Conservation (phyloP, 2,888 invertebrate species). For the Acrobasis repandana region DNA sequence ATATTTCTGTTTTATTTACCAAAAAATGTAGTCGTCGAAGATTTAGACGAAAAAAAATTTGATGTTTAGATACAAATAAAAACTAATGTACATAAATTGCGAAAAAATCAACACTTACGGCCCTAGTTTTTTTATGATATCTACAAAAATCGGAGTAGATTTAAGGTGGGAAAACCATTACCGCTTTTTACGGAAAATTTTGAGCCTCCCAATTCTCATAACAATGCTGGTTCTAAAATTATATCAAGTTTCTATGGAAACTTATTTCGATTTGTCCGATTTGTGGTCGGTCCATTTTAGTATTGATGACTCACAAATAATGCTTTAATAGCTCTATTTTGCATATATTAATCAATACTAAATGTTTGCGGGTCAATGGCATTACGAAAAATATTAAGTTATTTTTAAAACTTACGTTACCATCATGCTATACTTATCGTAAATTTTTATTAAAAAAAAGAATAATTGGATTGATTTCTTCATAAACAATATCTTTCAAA, state of each 20-base stretch:
- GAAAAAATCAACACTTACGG: too few species aligned
- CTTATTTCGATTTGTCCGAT: slow-evolving; percentile 1
- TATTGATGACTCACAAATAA: background rate
- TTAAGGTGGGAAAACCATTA: too few species aligned
- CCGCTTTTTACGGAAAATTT: too few species aligned
- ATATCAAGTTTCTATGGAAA: slow-evolving; percentile 22
- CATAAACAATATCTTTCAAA: background rate
- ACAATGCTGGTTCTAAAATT: slow-evolving; percentile 14
- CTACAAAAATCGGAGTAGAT: too few species aligned
- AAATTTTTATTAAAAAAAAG: background rate
- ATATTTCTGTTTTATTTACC: too few species aligned
- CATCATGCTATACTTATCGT: background rate
- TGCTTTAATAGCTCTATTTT: background rate
- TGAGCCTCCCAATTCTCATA: too few species aligned
- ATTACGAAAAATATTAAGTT: background rate
- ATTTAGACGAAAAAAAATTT: too few species aligned
- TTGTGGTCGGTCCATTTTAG: background rate
- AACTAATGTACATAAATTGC: too few species aligned
- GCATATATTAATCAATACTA: background rate
- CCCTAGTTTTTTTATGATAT: too few species aligned
- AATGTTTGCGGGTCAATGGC: background rate
- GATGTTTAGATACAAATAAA: too few species aligned
- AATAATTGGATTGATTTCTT: background rate
- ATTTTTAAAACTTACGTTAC: background rate
- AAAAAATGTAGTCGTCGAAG: too few species aligned